Evolutionary conservation across 2,888 invertebrate genomes (phyloP).

Genomic region (Abscondita cerata): DNA sequence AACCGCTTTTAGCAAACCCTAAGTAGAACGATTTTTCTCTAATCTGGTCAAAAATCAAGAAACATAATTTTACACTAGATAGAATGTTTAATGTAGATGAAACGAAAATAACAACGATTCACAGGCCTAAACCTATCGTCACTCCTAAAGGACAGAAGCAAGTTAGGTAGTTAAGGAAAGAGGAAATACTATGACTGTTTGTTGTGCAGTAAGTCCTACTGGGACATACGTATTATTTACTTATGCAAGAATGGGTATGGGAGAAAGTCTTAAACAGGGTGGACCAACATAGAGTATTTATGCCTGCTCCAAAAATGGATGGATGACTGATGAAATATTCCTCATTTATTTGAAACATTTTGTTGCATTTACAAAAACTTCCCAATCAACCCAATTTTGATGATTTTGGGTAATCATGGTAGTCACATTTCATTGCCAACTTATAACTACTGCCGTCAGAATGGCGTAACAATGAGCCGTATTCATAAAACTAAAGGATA

Average conservation of each 20-base stretch:
- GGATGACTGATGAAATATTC: not conserved
- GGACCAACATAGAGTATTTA: not conserved
- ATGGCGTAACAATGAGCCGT: not conserved
- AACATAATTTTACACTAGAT: not conserved
- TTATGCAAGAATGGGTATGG: not conserved
- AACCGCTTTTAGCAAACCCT: not conserved
- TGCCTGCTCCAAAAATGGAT: not conserved
- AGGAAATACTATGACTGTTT: conserved; percentile 5
- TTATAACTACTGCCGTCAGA: not conserved
- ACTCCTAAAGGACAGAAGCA: not conserved
- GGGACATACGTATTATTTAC: not conserved
- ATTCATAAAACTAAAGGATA: no score
- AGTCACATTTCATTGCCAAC: not conserved
- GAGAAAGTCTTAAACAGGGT: not conserved
- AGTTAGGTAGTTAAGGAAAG: not conserved
- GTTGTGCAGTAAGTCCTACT: conserved; percentile 9
- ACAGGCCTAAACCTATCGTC: not conserved
- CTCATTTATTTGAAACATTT: not conserved
- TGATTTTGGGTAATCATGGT: not conserved
- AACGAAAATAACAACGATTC: conserved; percentile 3
- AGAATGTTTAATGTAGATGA: conserved; percentile 2
- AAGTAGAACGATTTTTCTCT: conserved; percentile 22
- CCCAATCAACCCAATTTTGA: not conserved
- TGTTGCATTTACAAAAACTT: not conserved
- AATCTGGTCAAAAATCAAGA: no score